phyloP scores from a whole-genome alignment of 2,113 vertebrate species.

The Eurystomus gularis region DNA sequence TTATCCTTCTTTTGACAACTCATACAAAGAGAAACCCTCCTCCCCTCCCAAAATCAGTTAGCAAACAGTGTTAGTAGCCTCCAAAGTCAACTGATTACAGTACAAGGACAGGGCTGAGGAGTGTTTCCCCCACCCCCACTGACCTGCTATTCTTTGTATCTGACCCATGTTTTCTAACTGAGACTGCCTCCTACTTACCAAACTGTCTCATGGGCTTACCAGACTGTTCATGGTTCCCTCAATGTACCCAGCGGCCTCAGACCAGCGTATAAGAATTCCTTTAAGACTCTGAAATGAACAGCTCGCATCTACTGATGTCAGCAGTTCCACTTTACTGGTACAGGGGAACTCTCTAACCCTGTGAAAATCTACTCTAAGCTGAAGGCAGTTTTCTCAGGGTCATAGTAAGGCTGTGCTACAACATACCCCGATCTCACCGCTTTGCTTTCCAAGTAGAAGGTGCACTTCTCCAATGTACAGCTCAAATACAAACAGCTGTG shows the following conservation, averaged over 20 bases:
- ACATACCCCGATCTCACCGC: fast-evolving
- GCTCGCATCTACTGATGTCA: background rate
- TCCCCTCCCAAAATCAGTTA: background rate
- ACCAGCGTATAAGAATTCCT: background rate
- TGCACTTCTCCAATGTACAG: background rate
- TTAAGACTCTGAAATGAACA: background rate
- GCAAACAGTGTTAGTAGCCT: background rate
- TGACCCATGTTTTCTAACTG: background rate
- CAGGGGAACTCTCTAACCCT: background rate
- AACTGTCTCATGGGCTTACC: background rate
- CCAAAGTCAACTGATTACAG: background rate
- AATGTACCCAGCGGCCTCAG: background rate
- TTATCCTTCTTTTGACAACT: background rate
- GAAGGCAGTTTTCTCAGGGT: background rate
- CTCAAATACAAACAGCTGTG: background rate
- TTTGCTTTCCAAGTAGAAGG: background rate
- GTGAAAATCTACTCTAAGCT: background rate
- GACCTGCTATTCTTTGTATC: background rate
- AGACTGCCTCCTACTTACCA: background rate
- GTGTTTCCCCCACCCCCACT: background rate
- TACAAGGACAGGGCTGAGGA: background rate
- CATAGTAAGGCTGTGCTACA: background rate
- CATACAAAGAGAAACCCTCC: background rate
- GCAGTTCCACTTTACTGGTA: background rate
- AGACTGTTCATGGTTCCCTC: background rate